Conservation (phyloP, 2,113 vertebrate species). For the Dipodomys stephensi region DNA sequence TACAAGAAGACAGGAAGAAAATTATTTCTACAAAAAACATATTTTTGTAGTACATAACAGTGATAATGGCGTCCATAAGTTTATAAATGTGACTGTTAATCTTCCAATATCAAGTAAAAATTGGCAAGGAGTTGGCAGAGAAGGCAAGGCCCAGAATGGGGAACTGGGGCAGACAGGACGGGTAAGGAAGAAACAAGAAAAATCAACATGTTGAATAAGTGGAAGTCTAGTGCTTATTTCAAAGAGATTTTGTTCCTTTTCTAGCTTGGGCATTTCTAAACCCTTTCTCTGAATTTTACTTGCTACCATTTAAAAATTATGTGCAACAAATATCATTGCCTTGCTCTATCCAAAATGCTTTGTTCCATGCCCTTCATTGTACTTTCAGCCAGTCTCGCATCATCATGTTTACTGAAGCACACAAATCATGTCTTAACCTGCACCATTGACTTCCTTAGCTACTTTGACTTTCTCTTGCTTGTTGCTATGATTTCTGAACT, state of each 20-base stretch:
- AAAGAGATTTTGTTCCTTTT: slow-evolving; percentile 25
- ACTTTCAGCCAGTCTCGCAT: neutral
- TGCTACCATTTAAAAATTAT: neutral
- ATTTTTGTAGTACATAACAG: neutral
- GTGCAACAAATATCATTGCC: neutral
- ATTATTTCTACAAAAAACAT: neutral
- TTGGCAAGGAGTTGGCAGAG: no score
- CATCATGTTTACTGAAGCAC: neutral
- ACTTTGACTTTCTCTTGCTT: slow-evolving; percentile 78
- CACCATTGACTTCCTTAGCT: slow-evolving; percentile 62
- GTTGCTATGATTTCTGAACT: slow-evolving; percentile 92
- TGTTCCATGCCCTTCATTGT: neutral
- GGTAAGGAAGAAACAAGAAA: neutral
- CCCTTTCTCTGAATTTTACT: slow-evolving; percentile 41
- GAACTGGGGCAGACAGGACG: no score
- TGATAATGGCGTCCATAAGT: neutral
- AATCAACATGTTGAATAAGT: neutral
- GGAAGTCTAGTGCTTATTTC: neutral
- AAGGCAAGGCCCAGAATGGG: no score
- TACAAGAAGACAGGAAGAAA: neutral
- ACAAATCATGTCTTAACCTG: neutral
- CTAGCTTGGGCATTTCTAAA: neutral
- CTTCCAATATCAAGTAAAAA: slow-evolving; percentile 11
- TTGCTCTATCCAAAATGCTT: neutral
- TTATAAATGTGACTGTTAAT: neutral